Base-by-base conservation (phyloP, 2,113 vertebrate genomes). In the Rhinoderma darwinii region DNA sequence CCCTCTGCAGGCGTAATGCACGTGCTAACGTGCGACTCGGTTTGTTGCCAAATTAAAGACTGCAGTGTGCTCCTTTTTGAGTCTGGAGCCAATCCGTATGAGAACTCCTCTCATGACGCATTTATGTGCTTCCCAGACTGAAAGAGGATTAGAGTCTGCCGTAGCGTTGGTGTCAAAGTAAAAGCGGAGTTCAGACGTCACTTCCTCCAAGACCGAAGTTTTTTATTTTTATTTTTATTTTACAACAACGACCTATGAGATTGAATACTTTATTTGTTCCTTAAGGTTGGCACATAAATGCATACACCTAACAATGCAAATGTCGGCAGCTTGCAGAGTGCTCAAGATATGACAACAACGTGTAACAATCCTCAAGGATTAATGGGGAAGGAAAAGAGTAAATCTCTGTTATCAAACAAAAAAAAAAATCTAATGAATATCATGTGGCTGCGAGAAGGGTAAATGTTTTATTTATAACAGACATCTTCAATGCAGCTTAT, bases 391-490 rank as follows among this genome's bases (percentile, higher is more conserved):
- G 35, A 35, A 12, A 22, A 35, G 35, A 63, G 54, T 61, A 61
- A 63, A 61, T 81, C 54, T 81, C 54, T 27, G 43, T 25, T 41
- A 61, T 41, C 78, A 61, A 43, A 81, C 18, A 14, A 43, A 54
- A 61, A 81, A 81, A 56, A 80, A 81, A 61, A 61, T 27, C 54
- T 81, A 81, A 81, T 83, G 82, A 83, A 70, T 72, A 54, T 72
- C 66, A 73, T 50, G 43, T 32, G 66, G 63, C 61, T n/a, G 66
- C 30, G 22, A 50, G 66, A 84, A 59, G 72, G 70, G 83, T 17
- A 84, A 61, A 84, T 84, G 83, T 84, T 61, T 84, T 84, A 84
- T 84, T 75, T 84, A 84, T 75, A 74, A 43, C 22, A 74, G 59
- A 54, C 30, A 30, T 35, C 47, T 32, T 74, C 35, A 51, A 54